phyloP scores from a whole-genome alignment of 2,113 vertebrate genomes.

The Myotis lucifugus region DNA sequence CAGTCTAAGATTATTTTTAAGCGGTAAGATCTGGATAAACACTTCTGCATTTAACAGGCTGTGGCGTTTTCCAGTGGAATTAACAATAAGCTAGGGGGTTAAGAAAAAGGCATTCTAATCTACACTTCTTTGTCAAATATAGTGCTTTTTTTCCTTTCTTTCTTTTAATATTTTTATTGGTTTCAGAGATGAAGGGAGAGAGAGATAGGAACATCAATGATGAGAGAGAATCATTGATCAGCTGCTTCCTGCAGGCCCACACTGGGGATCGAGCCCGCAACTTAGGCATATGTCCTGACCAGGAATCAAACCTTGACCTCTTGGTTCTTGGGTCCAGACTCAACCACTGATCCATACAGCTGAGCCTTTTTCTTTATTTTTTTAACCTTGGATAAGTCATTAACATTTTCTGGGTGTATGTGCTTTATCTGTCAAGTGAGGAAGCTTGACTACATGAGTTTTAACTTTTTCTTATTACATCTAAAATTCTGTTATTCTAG shows the following conservation, averaged over 20 bases:
- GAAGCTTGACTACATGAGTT: background rate
- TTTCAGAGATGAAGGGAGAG: too few species aligned
- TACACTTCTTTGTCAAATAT: background rate
- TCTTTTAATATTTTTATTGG: background rate
- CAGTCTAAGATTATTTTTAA: background rate
- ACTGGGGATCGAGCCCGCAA: too few species aligned
- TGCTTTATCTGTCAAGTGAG: background rate
- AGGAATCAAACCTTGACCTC: too few species aligned
- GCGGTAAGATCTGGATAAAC: background rate
- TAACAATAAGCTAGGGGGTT: background rate
- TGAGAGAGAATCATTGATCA: too few species aligned
- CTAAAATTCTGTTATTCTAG: constrained; percentile 26
- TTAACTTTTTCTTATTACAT: background rate
- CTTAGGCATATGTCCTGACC: too few species aligned
- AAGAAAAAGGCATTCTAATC: background rate
- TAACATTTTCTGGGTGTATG: background rate
- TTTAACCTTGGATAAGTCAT: background rate
- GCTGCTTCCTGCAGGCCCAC: too few species aligned
- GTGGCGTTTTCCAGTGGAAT: background rate
- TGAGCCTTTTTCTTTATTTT: background rate
- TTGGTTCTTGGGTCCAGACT: too few species aligned
- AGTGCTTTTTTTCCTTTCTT: too few species aligned
- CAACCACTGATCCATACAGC: too few species aligned
- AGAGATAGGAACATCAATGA: too few species aligned
- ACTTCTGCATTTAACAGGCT: background rate